Conservation (phyloP, 2,888 invertebrate genomes). For the Cephus nigrinus region DNA sequence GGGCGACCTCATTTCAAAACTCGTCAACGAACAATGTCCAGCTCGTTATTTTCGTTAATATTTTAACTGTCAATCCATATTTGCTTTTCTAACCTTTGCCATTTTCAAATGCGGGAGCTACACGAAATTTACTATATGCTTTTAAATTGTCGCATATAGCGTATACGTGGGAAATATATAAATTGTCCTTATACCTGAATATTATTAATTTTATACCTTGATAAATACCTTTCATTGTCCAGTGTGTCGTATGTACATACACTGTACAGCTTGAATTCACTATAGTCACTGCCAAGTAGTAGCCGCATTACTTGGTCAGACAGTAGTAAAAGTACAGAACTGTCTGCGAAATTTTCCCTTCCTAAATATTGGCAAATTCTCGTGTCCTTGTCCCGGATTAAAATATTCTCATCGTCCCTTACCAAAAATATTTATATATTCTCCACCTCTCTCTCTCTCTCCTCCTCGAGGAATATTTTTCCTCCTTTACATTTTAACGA, state of each 20-base stretch:
- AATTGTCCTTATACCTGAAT: too few relatives aligned
- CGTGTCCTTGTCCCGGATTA: neutral
- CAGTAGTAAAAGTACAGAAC: neutral
- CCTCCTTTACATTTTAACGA: slow-evolving; percentile 5
- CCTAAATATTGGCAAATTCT: neutral
- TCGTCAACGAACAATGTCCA: neutral
- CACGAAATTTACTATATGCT: neutral
- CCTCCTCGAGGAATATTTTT: neutral
- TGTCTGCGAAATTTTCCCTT: neutral
- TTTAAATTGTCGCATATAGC: too few relatives aligned
- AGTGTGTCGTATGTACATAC: too few relatives aligned
- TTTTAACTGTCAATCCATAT: neutral
- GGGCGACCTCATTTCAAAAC: neutral
- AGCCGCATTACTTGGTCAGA: neutral
- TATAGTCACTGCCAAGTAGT: neutral
- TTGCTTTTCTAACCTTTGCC: neutral
- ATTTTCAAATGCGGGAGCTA: neutral
- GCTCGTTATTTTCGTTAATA: neutral
- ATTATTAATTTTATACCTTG: too few relatives aligned
- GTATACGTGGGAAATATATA: too few relatives aligned
- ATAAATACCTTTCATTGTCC: too few relatives aligned
- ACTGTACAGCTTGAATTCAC: neutral
- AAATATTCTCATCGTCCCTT: neutral
- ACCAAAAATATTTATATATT: neutral
- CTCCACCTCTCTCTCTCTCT: neutral